Base-by-base conservation (phyloP, 2,797 vertebrate genomes). In the Neosilurus mollespiculum region DNA sequence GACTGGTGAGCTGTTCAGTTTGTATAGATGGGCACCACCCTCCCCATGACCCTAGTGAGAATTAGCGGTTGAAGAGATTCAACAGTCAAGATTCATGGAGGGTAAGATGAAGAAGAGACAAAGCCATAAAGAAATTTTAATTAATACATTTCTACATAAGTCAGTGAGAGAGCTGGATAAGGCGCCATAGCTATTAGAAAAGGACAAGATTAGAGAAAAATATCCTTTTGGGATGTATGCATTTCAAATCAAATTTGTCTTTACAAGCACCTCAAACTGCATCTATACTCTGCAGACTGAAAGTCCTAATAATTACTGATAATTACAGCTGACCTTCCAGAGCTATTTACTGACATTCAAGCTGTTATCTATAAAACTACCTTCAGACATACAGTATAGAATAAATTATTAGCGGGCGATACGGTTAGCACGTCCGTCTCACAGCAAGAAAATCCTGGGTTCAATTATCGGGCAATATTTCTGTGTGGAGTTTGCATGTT, bases 241-340 rank as follows among this genome's bases (percentile, higher is more conserved):
- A 90, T 88, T 90, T 90, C 89, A 91, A 90, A 93, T 94, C 92
- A 90, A 93, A 93, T 92, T 93, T 92, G 90, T 93, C 89, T 92
- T 92, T 91, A 91, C 88, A 88, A 89, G 86, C 84, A 67, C 92
- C 91, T 91, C 90, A 91, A 80, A 81, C 79, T 72, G 20, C 10
- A 77, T 18, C 8, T 86, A 79, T 88, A 88, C 83, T 80, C 84
- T 51, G 34, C 73, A 62, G 37, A 62, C 15, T 16, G 62, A 22
- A 12, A 53, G 66, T 34, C n/a, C 49, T 54, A 14, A 59, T 16
- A 71, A 22, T 51, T 30, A 58, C 20, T 20, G n/a, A 80, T 43
- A 11, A 59, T 37, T 73, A 73, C 16, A 69, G 56, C 37, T 58
- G 26, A 69, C 43, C 26, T 70, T 56, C 56, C 24, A 54, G 56